Percentiles rank a stretch among this genome's conserved stretches.
phyloP scores from a whole-genome alignment of 2,113 vertebrate genomes.

The Notiomystis cincta region DNA sequence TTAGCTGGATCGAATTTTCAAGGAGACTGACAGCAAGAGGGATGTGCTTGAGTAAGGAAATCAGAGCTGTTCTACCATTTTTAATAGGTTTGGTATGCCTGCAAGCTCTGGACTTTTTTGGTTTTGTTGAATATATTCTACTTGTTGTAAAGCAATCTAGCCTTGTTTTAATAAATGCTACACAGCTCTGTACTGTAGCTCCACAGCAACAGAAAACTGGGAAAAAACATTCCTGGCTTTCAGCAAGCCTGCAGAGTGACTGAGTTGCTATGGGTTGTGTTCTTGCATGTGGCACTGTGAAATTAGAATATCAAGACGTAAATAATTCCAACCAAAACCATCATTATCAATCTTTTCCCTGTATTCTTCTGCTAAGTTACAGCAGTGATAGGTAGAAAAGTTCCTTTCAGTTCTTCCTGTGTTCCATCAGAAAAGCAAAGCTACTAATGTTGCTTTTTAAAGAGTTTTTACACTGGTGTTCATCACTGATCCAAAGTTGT shows the following conservation, averaged over 20 bases:
- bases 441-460: background rate
- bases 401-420: background rate
- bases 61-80: background rate
- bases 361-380: background rate
- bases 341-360: background rate
- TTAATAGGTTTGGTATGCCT: background rate
- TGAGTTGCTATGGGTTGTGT: background rate
- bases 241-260: background rate
- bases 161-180: slow-evolving; percentile 7
- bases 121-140: background rate
- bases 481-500: background rate
- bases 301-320: background rate
- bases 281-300: background rate
- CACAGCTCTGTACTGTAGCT: background rate
- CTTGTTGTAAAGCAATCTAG: background rate
- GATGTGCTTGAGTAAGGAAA: background rate
- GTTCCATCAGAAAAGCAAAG: background rate
- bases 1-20: background rate
- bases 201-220: background rate
- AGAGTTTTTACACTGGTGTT: background rate
- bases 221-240: background rate
- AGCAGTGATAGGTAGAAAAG: background rate
- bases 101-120: background rate
- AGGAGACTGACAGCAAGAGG: background rate
- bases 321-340: background rate